These are phyloP conservation scores for Augochlorella aurata DNA, from an alignment of 2,888 invertebrate species.

Conservation along the genomic window DNA sequence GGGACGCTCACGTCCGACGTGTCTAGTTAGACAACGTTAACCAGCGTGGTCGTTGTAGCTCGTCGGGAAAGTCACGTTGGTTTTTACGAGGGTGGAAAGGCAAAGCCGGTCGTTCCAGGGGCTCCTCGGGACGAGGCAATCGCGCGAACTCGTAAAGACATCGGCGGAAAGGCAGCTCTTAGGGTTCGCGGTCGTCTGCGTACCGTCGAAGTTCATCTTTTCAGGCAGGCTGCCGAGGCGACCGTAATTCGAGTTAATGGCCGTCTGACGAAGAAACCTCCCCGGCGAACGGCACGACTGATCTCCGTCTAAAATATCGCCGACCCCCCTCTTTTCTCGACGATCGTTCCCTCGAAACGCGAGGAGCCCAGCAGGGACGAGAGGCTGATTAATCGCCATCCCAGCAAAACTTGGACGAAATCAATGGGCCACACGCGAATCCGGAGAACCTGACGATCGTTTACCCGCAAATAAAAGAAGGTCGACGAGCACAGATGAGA, in stretches of 20 bases:
- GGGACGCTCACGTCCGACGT: not conserved
- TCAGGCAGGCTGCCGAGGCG: conserved; percentile 61
- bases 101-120: not conserved
- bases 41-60: not conserved
- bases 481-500: not conserved
- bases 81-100: conserved; percentile 55
- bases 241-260: conserved; percentile 71
- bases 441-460: conserved; percentile 44
- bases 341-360: not conserved
- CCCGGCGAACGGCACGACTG: conserved; percentile 54
- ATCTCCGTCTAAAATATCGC: conserved; percentile 65
- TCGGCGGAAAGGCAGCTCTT: conserved; percentile 4
- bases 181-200: conserved; percentile 37
- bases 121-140: conserved; percentile 11
- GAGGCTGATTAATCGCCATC: conserved; percentile 64
- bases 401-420: conserved; percentile 59
- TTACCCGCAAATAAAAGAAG: conserved; percentile 25
- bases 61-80: conserved; percentile 20
- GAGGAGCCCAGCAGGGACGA: not conserved
- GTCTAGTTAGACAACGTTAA: not conserved
- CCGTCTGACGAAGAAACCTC: conserved; percentile 63
- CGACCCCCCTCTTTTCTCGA: not conserved
- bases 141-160: conserved; percentile 55
- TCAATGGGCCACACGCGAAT: conserved; percentile 62
- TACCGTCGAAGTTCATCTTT: conserved; percentile 62